Evolutionary conservation across 1,140 invertebrate genomes (phyloP).

Genomic region (Oedothorax gibbosus): DNA sequence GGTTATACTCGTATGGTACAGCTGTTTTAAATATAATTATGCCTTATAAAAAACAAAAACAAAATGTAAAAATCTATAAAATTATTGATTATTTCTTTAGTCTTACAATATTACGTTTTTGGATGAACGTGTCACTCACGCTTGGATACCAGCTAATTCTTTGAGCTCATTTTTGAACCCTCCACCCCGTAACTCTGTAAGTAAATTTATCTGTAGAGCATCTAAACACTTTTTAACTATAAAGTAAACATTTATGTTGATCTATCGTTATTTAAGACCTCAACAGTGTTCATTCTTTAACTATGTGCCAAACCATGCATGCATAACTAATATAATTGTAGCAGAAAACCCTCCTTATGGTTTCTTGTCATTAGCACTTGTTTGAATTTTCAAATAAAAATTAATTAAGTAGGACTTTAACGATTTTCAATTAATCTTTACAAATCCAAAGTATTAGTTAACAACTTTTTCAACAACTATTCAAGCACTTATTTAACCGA

Average conservation of each 20-base stretch:
- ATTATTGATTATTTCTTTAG: not conserved
- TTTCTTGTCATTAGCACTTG: not conserved
- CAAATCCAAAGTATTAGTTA: no score
- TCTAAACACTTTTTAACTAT: not conserved
- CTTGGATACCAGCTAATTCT: conserved; percentile 70
- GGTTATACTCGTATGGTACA: not conserved
- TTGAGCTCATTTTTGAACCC: conserved; percentile 11
- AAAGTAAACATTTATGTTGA: not conserved
- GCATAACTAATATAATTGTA: not conserved
- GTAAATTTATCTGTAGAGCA: not conserved
- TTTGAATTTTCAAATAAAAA: no score
- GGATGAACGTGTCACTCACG: conserved; percentile 69
- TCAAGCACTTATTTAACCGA: no score
- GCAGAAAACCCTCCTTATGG: no score
- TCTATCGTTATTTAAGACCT: not conserved
- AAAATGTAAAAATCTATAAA: not conserved
- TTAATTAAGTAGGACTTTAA: no score
- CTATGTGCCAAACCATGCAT: not conserved
- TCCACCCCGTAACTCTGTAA: not conserved
- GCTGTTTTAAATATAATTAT: not conserved
- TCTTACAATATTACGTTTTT: conserved; percentile 77
- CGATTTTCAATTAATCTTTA: no score
- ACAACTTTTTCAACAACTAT: no score
- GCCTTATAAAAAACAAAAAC: not conserved
- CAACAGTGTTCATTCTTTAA: not conserved